A percentile compares a stretch with the other conserved stretches of the same genome.
These are phyloP conservation scores for Urocynchramus pylzowi DNA, from an alignment of 2,113 vertebrate genomes.

Conservation along the genomic window DNA sequence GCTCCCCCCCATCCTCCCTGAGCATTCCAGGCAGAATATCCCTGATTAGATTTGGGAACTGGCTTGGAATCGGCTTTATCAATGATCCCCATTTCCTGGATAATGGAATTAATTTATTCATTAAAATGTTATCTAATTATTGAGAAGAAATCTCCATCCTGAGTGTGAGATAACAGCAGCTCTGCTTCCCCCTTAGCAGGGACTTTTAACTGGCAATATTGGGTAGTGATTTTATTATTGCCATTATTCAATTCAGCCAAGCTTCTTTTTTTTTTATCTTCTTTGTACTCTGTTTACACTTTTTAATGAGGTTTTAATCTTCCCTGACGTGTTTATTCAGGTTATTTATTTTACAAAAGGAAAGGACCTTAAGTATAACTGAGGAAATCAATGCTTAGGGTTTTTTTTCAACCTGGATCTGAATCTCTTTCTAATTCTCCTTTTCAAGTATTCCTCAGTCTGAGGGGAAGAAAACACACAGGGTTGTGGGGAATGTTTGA, in stretches of 20 bases:
- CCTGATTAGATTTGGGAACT: conserved; percentile 36
- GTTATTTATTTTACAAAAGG: conserved; percentile 49
- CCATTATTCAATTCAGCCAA: conserved; percentile 12
- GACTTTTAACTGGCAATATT: conserved; percentile 11
- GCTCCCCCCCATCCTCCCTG: background rate
- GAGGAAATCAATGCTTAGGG: background rate
- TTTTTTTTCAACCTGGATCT: background rate
- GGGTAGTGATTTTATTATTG: conserved; percentile 47
- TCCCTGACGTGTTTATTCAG: conserved; percentile 57
- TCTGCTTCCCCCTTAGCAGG: conserved; percentile 2
- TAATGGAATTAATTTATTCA: conserved; percentile 63
- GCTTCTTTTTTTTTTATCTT: background rate
- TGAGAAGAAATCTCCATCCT: conserved; percentile 32
- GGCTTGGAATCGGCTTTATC: background rate
- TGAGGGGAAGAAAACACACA: background rate
- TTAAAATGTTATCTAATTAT: conserved; percentile 59
- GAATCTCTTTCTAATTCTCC: background rate
- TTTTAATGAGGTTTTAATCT: conserved; percentile 69
- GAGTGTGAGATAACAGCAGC: conserved; percentile 1
- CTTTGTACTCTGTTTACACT: conserved; percentile 50
- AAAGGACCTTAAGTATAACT: conserved; percentile 20
- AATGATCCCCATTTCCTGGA: conserved; percentile 10
- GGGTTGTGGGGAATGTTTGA: background rate
- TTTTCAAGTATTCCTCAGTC: background rate
- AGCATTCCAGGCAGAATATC: background rate